A percentile compares a stretch with the other conserved stretches of the same genome.
These are phyloP conservation scores for Grapholita molesta DNA, from an alignment of 1,140 invertebrate species.

Conservation along the genomic window DNA sequence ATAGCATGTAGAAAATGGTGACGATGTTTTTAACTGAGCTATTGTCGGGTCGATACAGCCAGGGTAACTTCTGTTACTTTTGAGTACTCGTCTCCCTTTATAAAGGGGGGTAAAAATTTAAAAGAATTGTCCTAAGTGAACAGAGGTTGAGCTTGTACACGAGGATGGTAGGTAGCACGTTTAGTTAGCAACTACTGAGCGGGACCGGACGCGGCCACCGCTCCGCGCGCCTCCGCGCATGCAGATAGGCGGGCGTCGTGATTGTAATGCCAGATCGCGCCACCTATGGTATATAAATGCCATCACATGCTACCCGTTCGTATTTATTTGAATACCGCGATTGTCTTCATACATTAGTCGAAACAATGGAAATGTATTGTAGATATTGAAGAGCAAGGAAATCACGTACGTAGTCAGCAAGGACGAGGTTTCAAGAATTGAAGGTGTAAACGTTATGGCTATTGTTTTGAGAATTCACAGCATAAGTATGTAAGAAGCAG, in stretches of 20 bases:
- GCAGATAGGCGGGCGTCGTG: conserved; percentile 57
- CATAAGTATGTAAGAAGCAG: neutral
- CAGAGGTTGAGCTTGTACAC: neutral
- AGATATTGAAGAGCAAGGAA: conserved; percentile 33
- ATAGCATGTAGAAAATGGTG: too few relatives aligned
- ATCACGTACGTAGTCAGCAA: conserved; percentile 33
- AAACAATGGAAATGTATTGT: conserved; percentile 56
- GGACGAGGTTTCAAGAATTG: conserved; percentile 52
- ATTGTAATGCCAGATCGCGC: conserved; percentile 63
- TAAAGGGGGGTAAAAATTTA: too few relatives aligned
- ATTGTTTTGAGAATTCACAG: conserved; percentile 28
- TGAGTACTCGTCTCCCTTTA: too few relatives aligned
- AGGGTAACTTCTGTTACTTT: too few relatives aligned
- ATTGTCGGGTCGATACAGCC: too few relatives aligned
- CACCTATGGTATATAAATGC: conserved; percentile 72
- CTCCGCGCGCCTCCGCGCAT: conserved; percentile 45
- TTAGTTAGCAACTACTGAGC: conserved; percentile 59
- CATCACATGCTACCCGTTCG: conserved; percentile 52
- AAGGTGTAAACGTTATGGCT: conserved; percentile 31
- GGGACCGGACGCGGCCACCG: conserved; percentile 62
- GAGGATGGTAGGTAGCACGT: conserved; percentile 29
- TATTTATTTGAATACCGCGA: conserved; percentile 62
- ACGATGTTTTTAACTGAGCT: too few relatives aligned
- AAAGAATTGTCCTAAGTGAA: too few relatives aligned
- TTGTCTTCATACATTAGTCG: conserved; percentile 56